A percentile compares a stretch with the other conserved stretches of the same genome.
Evolutionary conservation across 2,797 vertebrate genomes (phyloP).

Genomic region (Manis pentadactyla): DNA sequence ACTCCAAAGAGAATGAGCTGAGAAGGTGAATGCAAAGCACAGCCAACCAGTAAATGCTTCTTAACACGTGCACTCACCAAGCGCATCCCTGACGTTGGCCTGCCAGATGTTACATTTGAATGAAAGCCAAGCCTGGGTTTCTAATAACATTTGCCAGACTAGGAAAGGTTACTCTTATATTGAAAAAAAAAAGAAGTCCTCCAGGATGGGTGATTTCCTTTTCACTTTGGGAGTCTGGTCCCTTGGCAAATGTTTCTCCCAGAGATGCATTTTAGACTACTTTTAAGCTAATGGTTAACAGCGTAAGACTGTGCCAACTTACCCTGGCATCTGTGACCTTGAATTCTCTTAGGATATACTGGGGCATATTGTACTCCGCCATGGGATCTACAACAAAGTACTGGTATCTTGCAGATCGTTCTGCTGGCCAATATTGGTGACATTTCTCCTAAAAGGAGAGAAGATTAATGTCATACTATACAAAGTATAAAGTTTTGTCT

Average conservation of each 20-base stretch:
- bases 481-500: background rate
- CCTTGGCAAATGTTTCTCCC: conserved; percentile 30
- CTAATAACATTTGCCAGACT: conserved; percentile 32
- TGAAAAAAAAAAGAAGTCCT: background rate
- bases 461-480: background rate
- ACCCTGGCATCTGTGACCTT: conserved; percentile 99
- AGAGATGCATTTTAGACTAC: background rate
- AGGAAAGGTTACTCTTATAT: background rate
- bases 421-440: conserved; percentile 99
- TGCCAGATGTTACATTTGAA: conserved; percentile 79
- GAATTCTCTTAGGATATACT: conserved; percentile 99
- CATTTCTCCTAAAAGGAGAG: conserved; percentile 93
- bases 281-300: conserved; percentile 17
- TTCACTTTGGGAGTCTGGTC: background rate
- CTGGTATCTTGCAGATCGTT: conserved; percentile 98
- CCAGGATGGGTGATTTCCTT: background rate
- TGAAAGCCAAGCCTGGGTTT: conserved; percentile 57
- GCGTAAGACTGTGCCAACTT: conserved; percentile 82
- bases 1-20: conserved; percentile 54
- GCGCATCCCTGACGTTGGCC: conserved; percentile 33
- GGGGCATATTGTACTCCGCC: conserved; percentile 99
- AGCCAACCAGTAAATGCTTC: conserved; percentile 55
- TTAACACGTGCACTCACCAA: conserved; percentile 13
- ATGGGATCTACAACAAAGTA: conserved; percentile 99
- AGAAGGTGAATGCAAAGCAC: conserved; percentile 70